A percentile compares a stretch with the other conserved stretches of the same genome.
Conservation (phyloP, 2,113 vertebrate species). For the Equus przewalskii region DNA sequence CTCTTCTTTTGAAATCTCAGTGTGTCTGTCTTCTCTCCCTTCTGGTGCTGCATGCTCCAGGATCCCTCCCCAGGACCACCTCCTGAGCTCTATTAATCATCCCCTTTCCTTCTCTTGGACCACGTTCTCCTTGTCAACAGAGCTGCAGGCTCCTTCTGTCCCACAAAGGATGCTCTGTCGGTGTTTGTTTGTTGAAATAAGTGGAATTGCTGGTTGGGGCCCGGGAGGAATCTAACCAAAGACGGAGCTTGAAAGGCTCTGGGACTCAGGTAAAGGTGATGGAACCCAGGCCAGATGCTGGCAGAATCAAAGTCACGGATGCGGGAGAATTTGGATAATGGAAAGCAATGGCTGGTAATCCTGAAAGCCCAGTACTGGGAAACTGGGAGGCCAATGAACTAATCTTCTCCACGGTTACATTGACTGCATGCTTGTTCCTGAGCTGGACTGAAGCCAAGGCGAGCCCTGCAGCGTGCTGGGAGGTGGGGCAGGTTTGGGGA, state of each 20-base stretch:
- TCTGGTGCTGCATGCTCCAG: not conserved
- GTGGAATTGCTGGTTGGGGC: not conserved
- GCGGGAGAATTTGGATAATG: not conserved
- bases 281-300: not conserved
- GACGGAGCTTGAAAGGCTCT: not conserved
- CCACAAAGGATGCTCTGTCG: not conserved
- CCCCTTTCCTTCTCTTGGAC: not conserved
- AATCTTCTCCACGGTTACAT: not conserved
- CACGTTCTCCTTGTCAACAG: not conserved
- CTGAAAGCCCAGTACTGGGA: not conserved
- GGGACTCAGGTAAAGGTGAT: not conserved
- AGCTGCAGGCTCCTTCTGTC: not conserved
- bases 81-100: not conserved
- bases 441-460: not conserved
- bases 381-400: not conserved
- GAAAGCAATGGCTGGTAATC: not conserved
- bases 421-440: not conserved
- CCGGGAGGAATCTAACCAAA: not conserved
- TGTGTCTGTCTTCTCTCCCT: not conserved
- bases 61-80: not conserved
- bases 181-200: conserved; percentile 18
- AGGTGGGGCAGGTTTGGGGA: not conserved
- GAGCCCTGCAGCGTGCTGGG: not conserved
- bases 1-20: not conserved
- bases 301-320: not conserved